These are phyloP conservation scores for Cololabis saira DNA, from an alignment of 2,113 vertebrate species.

Conservation along the genomic window DNA sequence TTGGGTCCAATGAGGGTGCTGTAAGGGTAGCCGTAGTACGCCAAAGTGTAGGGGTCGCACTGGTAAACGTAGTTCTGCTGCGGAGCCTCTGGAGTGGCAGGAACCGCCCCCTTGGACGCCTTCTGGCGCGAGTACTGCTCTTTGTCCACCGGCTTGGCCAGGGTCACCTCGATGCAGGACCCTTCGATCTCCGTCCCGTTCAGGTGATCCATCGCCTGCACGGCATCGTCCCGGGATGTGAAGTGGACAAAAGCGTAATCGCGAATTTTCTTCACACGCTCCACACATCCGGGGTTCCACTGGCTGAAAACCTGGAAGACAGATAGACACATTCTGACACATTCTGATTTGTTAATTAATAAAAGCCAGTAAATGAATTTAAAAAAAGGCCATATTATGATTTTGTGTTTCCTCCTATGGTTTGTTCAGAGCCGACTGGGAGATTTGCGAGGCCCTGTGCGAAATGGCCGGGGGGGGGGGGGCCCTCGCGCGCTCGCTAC, in stretches of 20 bases:
- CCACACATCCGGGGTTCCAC: conserved; percentile 95
- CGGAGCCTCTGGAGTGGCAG: conserved; percentile 77
- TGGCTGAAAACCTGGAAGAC: conserved; percentile 88
- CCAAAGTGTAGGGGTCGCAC: conserved; percentile 94
- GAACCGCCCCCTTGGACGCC: conserved; percentile 87
- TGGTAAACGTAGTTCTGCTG: conserved; percentile 94
- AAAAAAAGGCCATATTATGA: no score
- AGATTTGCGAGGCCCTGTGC: no score
- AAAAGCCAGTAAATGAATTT: not conserved
- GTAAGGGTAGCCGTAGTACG: conserved; percentile 97
- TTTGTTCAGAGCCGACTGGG: no score
- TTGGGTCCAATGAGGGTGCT: conserved; percentile 96
- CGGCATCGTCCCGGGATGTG: conserved; percentile 92
- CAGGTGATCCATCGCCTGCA: conserved; percentile 94
- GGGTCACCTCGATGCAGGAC: conserved; percentile 94
- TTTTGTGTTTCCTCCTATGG: no score
- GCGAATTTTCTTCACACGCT: conserved; percentile 97
- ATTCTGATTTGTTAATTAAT: not conserved
- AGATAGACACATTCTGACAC: not conserved
- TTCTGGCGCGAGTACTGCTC: conserved; percentile 98
- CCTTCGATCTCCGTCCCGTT: conserved; percentile 95
- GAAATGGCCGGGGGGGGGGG: no score
- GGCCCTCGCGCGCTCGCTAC: no score
- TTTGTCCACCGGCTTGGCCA: conserved; percentile 98
- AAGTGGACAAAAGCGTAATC: conserved; percentile 99